These are phyloP conservation scores for Brachionus sp. DNA, from an alignment of 1,140 invertebrate genomes.

Conservation along the genomic window DNA sequence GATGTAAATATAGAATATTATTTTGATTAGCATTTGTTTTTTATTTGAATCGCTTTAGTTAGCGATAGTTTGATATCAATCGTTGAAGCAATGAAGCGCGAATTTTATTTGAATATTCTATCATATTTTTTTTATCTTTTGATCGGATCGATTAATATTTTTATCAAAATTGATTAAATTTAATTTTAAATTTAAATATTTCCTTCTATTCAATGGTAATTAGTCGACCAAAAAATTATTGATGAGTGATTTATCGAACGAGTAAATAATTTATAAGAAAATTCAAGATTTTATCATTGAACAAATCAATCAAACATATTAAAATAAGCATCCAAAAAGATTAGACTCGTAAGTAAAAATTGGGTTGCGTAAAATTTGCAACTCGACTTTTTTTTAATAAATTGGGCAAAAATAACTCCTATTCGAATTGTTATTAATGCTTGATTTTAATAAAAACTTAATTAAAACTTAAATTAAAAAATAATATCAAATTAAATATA, in stretches of 20 bases:
- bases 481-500: background rate
- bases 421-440: background rate
- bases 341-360: background rate
- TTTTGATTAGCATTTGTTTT: slow-evolving; percentile 1
- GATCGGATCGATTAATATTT: slow-evolving; percentile 2
- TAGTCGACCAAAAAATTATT: background rate
- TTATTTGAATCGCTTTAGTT: background rate
- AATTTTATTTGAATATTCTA: background rate
- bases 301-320: background rate
- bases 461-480: background rate
- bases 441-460: too few species aligned
- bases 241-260: background rate
- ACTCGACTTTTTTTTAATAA: background rate
- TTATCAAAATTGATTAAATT: background rate
- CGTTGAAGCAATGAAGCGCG: background rate
- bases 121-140: background rate
- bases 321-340: background rate
- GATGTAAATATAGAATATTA: background rate
- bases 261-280: background rate
- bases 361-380: background rate
- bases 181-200: background rate
- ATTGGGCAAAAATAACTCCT: background rate
- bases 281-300: background rate
- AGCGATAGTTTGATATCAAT: background rate
- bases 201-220: background rate